Evolutionary conservation across 2,113 vertebrate genomes (phyloP).

Genomic region (Malaclemys terrapin): DNA sequence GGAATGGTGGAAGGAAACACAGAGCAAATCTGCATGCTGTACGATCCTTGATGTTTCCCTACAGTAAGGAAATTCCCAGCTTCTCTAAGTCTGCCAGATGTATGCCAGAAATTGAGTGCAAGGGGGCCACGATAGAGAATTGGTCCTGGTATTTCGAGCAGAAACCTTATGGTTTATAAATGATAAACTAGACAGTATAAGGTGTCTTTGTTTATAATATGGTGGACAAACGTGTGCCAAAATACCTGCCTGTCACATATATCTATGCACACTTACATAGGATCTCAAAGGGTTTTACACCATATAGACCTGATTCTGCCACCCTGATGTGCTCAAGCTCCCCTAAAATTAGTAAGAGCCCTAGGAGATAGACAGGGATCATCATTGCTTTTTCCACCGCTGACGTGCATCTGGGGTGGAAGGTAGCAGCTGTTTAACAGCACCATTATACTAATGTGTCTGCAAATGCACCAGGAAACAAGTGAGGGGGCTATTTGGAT

Average conservation of each 20-base stretch:
- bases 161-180: background rate
- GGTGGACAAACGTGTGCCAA: background rate
- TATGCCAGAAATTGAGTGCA: background rate
- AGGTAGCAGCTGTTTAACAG: constrained; percentile 22
- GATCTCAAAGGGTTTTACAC: background rate
- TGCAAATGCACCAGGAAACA: background rate
- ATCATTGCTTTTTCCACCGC: background rate
- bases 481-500: constrained; percentile 23
- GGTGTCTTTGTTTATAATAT: background rate
- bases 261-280: background rate
- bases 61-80: background rate
- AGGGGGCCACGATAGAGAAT: background rate
- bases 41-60: background rate
- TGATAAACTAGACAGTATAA: background rate
- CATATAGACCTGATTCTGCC: background rate
- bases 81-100: background rate
- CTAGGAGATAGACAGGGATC: background rate
- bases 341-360: background rate
- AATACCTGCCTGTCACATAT: background rate
- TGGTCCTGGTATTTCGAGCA: background rate
- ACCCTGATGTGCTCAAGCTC: background rate
- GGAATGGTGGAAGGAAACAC: background rate
- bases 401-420: background rate
- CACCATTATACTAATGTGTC: constrained; percentile 45
- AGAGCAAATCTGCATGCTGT: background rate